phyloP scores from a whole-genome alignment of 2,888 invertebrate species.

The Seladonia tumulorum region DNA sequence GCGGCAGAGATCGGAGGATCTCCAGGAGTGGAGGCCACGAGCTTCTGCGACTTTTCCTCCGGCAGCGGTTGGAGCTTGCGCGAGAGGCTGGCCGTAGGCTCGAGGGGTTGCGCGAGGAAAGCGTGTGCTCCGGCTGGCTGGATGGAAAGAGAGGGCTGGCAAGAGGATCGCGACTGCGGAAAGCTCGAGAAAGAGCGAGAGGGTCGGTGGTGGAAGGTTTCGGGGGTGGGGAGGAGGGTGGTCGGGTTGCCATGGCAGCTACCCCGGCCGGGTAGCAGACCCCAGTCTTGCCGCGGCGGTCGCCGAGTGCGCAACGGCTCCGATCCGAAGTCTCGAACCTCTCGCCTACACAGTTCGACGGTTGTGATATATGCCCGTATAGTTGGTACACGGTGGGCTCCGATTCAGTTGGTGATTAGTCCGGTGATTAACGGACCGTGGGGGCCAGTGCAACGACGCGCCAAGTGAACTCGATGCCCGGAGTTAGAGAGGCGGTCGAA shows the following conservation, averaged over 20 bases:
- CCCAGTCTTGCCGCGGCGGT: slow-evolving; percentile 83
- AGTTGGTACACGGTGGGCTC: slow-evolving; percentile 33
- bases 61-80: slow-evolving; percentile 69
- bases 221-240: slow-evolving; percentile 72
- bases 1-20: slow-evolving; percentile 42
- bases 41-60: slow-evolving; percentile 78
- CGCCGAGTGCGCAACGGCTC: slow-evolving; percentile 76
- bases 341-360: slow-evolving; percentile 25
- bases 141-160: slow-evolving; percentile 38
- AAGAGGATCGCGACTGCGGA: slow-evolving; percentile 59
- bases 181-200: slow-evolving; percentile 43
- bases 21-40: slow-evolving; percentile 67
- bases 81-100: slow-evolving; percentile 81
- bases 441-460: slow-evolving; percentile 37
- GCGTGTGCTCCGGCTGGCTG: slow-evolving; percentile 26
- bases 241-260: slow-evolving; percentile 83
- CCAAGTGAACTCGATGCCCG: slow-evolving; percentile 17
- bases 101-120: slow-evolving; percentile 77
- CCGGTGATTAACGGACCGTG: slow-evolving; percentile 45
- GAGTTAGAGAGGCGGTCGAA: not conserved
- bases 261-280: slow-evolving; percentile 83
- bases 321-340: slow-evolving; percentile 44
- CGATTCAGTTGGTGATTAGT: slow-evolving; percentile 50
- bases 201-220: slow-evolving; percentile 69
- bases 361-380: slow-evolving; percentile 49